Conservation (phyloP, 2,888 invertebrate genomes). For the Leptinotarsa juncta region DNA sequence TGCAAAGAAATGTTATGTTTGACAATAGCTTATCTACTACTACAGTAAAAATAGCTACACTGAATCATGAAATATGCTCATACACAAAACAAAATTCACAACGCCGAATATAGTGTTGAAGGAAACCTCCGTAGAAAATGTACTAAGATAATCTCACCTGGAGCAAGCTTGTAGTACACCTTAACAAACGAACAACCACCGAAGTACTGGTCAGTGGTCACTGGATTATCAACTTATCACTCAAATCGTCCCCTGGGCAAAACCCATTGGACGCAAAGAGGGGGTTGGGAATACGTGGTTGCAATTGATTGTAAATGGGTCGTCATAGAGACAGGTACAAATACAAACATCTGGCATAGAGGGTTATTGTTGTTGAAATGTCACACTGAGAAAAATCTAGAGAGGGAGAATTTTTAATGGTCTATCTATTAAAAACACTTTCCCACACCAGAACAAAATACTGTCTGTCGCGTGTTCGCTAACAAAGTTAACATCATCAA, state of each 20-base stretch:
- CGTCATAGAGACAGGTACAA: conserved; percentile 61
- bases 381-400: conserved; percentile 24
- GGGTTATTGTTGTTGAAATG: conserved; percentile 28
- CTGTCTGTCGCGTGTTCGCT: too few species aligned
- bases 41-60: too few species aligned
- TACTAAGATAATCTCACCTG: conserved; percentile 25
- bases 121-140: not conserved
- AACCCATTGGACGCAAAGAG: conserved; percentile 57
- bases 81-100: too few species aligned
- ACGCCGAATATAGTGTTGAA: too few species aligned
- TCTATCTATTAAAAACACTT: not conserved
- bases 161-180: conserved; percentile 23
- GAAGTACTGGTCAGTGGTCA: conserved; percentile 63
- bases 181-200: conserved; percentile 28
- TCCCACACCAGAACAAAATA: not conserved
- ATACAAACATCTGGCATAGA: conserved; percentile 60
- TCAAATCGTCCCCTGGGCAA: conserved; percentile 59
- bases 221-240: conserved; percentile 63
- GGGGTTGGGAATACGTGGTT: conserved; percentile 63
- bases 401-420: not conserved
- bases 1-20: too few species aligned
- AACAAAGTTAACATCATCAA: too few species aligned
- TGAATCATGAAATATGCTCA: too few species aligned
- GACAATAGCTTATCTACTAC: too few species aligned
- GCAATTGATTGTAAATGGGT: conserved; percentile 65